A percentile compares a stretch with the other conserved stretches of the same genome.
These are phyloP conservation scores for Eumerus sabulonum DNA, from an alignment of 2,888 invertebrate genomes.

Conservation along the genomic window DNA sequence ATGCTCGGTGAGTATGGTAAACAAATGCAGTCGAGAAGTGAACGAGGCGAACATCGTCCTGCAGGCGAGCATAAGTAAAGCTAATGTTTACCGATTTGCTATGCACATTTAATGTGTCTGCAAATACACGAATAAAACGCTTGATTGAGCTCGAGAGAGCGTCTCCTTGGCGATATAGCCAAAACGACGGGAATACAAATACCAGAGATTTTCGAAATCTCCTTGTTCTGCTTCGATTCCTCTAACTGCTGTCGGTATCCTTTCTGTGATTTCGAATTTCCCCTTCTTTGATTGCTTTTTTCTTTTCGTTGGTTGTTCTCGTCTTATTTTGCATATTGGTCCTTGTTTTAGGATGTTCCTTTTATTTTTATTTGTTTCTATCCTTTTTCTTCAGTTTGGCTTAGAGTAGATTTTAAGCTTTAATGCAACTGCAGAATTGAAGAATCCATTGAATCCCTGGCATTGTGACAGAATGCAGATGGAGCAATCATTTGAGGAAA, in stretches of 20 bases:
- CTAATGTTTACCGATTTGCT: conserved; percentile 70
- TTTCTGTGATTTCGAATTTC: conserved; percentile 20
- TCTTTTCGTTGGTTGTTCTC: conserved; percentile 8
- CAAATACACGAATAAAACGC: conserved; percentile 70
- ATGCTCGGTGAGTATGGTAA: conserved; percentile 26
- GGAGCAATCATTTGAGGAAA: conserved; percentile 7
- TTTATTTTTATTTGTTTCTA: conserved; percentile 12
- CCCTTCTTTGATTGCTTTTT: not conserved
- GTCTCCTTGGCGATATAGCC: conserved; percentile 63
- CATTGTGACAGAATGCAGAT: conserved; percentile 65
- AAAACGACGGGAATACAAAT: conserved; percentile 67
- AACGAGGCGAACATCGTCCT: conserved; percentile 20
- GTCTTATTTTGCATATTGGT: conserved; percentile 6
- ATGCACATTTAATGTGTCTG: conserved; percentile 71
- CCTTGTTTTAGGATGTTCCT: conserved; percentile 36
- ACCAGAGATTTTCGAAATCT: too few species aligned
- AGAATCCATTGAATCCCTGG: conserved; percentile 32
- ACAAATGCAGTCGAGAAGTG: conserved; percentile 27
- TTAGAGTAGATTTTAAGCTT: conserved; percentile 41
- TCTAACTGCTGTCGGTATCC: conserved; percentile 31
- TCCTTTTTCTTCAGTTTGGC: not conserved
- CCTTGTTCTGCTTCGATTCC: too few species aligned
- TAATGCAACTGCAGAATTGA: conserved; percentile 42
- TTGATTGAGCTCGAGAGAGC: conserved; percentile 69
- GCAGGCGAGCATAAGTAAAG: conserved; percentile 66